A percentile compares a stretch with the other conserved stretches of the same genome.
These are phyloP conservation scores for Speoplatyrhinus poulsoni DNA, from an alignment of 2,113 vertebrate species.

Conservation along the genomic window DNA sequence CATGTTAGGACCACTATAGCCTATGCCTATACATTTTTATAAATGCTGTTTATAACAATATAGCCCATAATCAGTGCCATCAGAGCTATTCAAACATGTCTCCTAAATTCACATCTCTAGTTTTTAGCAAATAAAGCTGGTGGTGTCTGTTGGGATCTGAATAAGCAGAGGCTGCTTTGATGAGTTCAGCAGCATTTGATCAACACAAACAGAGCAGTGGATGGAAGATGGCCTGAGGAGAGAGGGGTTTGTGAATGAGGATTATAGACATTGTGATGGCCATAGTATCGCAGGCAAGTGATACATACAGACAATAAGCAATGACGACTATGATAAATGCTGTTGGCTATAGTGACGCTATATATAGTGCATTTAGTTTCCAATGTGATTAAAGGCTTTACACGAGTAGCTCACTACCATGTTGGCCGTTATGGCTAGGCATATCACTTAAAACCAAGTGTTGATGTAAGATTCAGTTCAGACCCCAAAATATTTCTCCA, in stretches of 20 bases:
- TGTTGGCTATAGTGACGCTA: neutral
- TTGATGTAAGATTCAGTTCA: neutral
- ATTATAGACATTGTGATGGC: constrained; percentile 47
- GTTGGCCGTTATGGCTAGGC: too few relatives aligned
- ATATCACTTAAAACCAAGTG: neutral
- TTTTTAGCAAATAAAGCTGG: constrained; percentile 67
- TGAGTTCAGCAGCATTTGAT: constrained; percentile 77
- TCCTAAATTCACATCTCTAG: constrained; percentile 58
- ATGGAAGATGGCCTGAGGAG: constrained; percentile 58
- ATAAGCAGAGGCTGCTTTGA: constrained; percentile 74
- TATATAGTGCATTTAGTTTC: too few relatives aligned
- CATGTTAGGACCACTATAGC: constrained; percentile 60
- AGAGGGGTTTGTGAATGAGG: constrained; percentile 58
- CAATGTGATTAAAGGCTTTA: too few relatives aligned
- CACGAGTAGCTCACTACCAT: too few relatives aligned
- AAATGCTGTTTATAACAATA: constrained; percentile 24
- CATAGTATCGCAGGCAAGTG: constrained; percentile 46
- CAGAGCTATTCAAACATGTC: constrained; percentile 65
- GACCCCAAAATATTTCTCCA: neutral
- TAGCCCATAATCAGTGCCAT: constrained; percentile 25
- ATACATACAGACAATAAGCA: constrained; percentile 1
- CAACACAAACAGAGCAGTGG: constrained; percentile 67
- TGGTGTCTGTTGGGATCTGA: constrained; percentile 68
- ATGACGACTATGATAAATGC: constrained; percentile 35
- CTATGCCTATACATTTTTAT: constrained; percentile 55